phyloP scores from a whole-genome alignment of 2,888 invertebrate species.

The Rosalia funebris region DNA sequence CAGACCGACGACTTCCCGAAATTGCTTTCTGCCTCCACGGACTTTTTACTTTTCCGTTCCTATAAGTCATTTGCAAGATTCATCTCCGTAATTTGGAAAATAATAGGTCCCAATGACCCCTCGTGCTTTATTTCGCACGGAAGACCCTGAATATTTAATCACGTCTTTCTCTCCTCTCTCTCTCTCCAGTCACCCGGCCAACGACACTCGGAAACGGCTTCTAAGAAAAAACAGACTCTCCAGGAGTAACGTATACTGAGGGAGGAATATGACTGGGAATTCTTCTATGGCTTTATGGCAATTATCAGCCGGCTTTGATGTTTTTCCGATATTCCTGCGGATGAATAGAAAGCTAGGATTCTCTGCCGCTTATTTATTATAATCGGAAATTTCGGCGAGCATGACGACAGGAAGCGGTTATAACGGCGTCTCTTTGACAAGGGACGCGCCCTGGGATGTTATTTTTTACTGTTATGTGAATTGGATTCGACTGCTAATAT shows the following conservation, averaged over 20 bases:
- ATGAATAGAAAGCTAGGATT: neutral
- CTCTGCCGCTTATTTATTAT: neutral
- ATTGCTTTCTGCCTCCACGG: too few relatives aligned
- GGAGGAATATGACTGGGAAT: constrained; percentile 3
- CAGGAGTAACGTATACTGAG: neutral
- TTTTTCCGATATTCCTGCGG: constrained; percentile 16
- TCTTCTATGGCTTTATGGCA: constrained; percentile 7
- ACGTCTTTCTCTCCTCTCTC: neutral
- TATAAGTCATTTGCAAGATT: too few relatives aligned
- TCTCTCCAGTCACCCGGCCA: neutral
- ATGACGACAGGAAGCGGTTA: neutral
- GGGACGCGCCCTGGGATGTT: too few relatives aligned
- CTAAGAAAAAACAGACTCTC: neutral
- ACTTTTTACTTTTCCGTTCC: too few relatives aligned
- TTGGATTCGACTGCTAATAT: too few relatives aligned
- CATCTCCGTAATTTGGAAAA: too few relatives aligned
- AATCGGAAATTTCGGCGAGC: neutral
- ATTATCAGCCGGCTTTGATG: constrained; percentile 20
- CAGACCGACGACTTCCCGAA: too few relatives aligned
- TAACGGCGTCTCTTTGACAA: neutral
- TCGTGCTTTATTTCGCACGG: neutral
- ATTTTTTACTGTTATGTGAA: too few relatives aligned
- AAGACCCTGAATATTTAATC: neutral
- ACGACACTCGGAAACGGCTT: neutral
- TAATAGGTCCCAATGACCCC: too few relatives aligned